Evolutionary conservation across 2,113 vertebrate species (phyloP).

Genomic region (Lasiurus cinereus): DNA sequence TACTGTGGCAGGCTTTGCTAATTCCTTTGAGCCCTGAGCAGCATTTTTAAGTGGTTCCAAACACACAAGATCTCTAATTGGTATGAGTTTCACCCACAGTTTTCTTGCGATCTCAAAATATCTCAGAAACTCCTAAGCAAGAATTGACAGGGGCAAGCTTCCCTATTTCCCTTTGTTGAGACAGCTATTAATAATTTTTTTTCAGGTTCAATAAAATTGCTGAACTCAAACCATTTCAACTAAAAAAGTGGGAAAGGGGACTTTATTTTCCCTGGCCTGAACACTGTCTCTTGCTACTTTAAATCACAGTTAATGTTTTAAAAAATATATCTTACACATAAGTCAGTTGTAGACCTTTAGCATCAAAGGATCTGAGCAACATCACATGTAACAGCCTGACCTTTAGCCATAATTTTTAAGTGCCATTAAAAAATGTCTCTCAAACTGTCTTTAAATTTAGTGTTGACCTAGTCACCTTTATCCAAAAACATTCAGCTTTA

Average conservation of each 20-base stretch:
- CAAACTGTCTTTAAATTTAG: constrained; percentile 87
- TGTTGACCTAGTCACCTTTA: constrained; percentile 87
- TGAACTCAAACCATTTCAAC: constrained; percentile 85
- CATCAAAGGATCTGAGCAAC: constrained; percentile 86
- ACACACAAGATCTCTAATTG: constrained; percentile 66
- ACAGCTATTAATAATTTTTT: constrained; percentile 83
- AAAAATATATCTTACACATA: constrained; percentile 84
- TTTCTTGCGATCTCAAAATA: constrained; percentile 44
- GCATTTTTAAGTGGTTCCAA: constrained; percentile 79
- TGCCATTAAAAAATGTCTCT: constrained; percentile 85
- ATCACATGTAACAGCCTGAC: constrained; percentile 82
- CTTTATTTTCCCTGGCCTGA: constrained; percentile 81
- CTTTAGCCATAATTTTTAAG: constrained; percentile 86
- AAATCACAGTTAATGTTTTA: constrained; percentile 86
- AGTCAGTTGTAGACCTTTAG: constrained; percentile 86
- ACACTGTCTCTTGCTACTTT: constrained; percentile 85
- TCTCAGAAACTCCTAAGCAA: constrained; percentile 77
- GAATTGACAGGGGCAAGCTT: constrained; percentile 79
- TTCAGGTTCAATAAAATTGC: constrained; percentile 86
- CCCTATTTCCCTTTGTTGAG: constrained; percentile 74
- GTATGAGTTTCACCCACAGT: constrained; percentile 69
- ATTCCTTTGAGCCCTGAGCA: constrained; percentile 75
- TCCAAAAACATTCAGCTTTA: constrained; percentile 81
- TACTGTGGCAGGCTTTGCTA: constrained; percentile 59
- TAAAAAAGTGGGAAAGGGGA: constrained; percentile 71